A percentile compares a stretch with the other conserved stretches of the same genome.
phyloP scores from a whole-genome alignment of 2,113 vertebrate species.

The Elanoides forficatus region DNA sequence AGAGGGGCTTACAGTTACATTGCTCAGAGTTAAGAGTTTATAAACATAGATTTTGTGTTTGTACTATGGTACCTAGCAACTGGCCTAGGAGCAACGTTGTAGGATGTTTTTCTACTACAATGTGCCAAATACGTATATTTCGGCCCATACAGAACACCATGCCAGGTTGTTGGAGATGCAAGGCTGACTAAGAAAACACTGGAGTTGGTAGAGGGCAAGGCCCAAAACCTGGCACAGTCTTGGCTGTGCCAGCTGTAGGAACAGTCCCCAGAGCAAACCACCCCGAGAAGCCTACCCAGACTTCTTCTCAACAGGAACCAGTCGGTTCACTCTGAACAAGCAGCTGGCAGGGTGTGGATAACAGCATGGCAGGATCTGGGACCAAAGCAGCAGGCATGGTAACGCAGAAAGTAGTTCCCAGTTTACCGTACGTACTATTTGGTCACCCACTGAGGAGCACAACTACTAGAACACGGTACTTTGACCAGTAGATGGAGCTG shows the following conservation, averaged over 20 bases:
- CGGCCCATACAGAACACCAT: not conserved
- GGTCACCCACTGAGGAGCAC: not conserved
- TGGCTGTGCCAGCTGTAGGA: not conserved
- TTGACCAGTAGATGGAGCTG: conserved; percentile 3
- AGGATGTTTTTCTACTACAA: not conserved
- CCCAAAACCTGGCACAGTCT: not conserved
- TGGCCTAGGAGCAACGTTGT: not conserved
- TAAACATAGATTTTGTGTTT: not conserved
- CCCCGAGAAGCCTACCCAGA: not conserved
- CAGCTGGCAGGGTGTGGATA: not conserved
- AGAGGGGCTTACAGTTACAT: rapidly evolving
- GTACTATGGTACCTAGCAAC: not conserved
- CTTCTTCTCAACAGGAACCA: not conserved
- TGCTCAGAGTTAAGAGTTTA: not conserved
- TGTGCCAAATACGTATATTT: rapidly evolving
- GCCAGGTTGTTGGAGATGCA: not conserved
- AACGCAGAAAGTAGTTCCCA: not conserved
- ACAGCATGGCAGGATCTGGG: not conserved
- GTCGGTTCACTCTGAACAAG: not conserved
- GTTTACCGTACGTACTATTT: rapidly evolving
- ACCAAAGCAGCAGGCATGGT: not conserved
- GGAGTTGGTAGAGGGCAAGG: not conserved
- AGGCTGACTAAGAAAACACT: not conserved
- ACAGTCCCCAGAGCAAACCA: not conserved
- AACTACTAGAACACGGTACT: not conserved